A percentile compares a stretch with the other conserved stretches of the same genome.
Conservation (phyloP, 1,140 invertebrate genomes). For the Leptinotarsa texana region DNA sequence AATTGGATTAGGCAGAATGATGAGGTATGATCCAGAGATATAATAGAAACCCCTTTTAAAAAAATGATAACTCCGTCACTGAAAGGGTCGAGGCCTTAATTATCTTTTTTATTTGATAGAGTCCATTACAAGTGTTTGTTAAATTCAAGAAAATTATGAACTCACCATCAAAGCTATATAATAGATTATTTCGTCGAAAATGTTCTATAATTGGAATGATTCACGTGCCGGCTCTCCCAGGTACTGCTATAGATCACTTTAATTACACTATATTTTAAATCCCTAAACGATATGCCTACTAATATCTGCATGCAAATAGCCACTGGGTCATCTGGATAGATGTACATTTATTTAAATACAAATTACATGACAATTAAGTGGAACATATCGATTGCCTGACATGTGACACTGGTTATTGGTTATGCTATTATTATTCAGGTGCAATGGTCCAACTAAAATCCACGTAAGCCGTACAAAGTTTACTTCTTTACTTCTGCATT, state of each 20-base stretch:
- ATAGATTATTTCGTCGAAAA: constrained; percentile 46
- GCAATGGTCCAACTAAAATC: too few species aligned
- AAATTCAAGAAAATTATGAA: background rate
- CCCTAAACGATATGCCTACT: constrained; percentile 14
- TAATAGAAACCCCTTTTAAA: too few species aligned
- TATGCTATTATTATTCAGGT: too few species aligned
- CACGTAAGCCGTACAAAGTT: too few species aligned
- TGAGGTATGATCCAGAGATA: too few species aligned
- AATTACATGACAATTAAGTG: background rate
- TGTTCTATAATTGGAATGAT: constrained; percentile 75
- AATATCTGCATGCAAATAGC: constrained; percentile 32
- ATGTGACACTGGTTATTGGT: background rate
- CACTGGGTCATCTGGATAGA: background rate
- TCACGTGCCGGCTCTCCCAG: constrained; percentile 73
- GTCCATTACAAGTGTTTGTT: too few species aligned
- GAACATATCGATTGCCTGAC: background rate
- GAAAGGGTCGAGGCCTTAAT: too few species aligned
- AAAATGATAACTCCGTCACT: too few species aligned
- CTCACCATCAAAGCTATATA: constrained; percentile 43
- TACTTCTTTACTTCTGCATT: too few species aligned
- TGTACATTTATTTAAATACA: constrained; percentile 44
- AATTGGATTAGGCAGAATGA: too few species aligned
- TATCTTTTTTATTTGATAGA: too few species aligned
- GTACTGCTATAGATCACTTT: constrained; percentile 51
- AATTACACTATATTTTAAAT: constrained; percentile 11